Evolutionary conservation across 92 coral and sea anemone species (phyloP).

Genomic region (Anthopleura xanthogrammica): DNA sequence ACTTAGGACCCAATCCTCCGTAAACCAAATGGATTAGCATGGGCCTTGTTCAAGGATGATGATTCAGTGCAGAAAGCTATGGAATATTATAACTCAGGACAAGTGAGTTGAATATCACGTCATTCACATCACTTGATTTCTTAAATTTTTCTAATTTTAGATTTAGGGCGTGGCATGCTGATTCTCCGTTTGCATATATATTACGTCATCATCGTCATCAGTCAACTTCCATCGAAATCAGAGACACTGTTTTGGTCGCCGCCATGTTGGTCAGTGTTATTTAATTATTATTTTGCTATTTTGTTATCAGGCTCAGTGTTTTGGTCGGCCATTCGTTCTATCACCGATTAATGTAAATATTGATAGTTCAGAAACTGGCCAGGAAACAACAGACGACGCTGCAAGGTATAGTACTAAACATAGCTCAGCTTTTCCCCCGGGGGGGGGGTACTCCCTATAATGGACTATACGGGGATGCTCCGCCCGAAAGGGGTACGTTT

Average conservation of each 20-base stretch:
- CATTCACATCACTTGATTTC: too few species aligned
- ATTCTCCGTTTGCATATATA: too few species aligned
- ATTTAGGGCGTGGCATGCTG: too few species aligned
- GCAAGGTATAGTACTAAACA: slow-evolving; percentile 33
- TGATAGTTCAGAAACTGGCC: neutral
- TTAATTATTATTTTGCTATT: neutral
- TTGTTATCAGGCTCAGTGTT: slow-evolving; percentile 50
- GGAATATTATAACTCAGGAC: slow-evolving; percentile 62
- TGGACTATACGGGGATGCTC: too few species aligned
- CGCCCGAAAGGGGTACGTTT: too few species aligned
- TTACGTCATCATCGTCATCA: too few species aligned
- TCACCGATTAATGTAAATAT: slow-evolving; percentile 48
- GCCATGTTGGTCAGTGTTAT: too few species aligned
- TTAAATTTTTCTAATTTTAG: too few species aligned
- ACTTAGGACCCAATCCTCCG: slow-evolving; percentile 65
- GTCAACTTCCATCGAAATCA: too few species aligned
- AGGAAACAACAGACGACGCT: slow-evolving; percentile 25
- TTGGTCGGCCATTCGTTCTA: slow-evolving; percentile 59
- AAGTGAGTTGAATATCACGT: slow-evolving; percentile 20
- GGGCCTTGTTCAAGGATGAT: slow-evolving; percentile 61
- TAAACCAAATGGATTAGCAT: slow-evolving; percentile 70
- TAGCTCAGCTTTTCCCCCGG: neutral
- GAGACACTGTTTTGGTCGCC: neutral
- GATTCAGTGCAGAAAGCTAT: slow-evolving; percentile 50
- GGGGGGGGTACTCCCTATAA: too few species aligned